Percentiles rank a stretch among this genome's conserved stretches.
These are phyloP conservation scores for Apteryx owenii DNA, from an alignment of 2,113 vertebrate species.

Conservation along the genomic window DNA sequence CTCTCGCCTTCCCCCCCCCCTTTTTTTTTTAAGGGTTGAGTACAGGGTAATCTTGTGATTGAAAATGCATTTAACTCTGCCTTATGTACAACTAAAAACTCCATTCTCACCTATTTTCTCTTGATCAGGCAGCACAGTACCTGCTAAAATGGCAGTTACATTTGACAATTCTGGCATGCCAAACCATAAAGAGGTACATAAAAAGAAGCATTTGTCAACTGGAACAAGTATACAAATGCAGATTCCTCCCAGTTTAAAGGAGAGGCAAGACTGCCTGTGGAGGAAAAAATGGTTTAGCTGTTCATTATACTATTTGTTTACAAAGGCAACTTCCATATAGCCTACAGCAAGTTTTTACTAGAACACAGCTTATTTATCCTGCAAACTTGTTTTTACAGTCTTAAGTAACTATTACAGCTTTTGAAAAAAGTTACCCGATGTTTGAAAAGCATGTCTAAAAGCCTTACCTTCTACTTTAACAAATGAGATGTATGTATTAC, in stretches of 20 bases:
- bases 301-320: background rate
- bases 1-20: background rate
- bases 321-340: background rate
- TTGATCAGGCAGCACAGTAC: background rate
- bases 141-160: background rate
- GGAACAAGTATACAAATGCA: background rate
- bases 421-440: background rate
- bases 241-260: background rate
- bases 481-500: background rate
- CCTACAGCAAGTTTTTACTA: background rate
- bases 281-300: background rate
- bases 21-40: background rate
- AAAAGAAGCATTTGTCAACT: background rate
- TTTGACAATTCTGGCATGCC: background rate
- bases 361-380: background rate
- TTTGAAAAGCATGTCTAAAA: background rate
- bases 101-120: background rate
- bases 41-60: background rate
- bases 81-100: background rate
- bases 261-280: background rate
- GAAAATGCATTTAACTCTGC: background rate
- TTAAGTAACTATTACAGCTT: background rate
- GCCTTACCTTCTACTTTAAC: background rate
- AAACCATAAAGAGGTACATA: background rate
- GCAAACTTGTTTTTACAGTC: background rate